A percentile compares a stretch with the other conserved stretches of the same genome.
Conservation (phyloP, 1,140 invertebrate species). For the Octopus sinensis region DNA sequence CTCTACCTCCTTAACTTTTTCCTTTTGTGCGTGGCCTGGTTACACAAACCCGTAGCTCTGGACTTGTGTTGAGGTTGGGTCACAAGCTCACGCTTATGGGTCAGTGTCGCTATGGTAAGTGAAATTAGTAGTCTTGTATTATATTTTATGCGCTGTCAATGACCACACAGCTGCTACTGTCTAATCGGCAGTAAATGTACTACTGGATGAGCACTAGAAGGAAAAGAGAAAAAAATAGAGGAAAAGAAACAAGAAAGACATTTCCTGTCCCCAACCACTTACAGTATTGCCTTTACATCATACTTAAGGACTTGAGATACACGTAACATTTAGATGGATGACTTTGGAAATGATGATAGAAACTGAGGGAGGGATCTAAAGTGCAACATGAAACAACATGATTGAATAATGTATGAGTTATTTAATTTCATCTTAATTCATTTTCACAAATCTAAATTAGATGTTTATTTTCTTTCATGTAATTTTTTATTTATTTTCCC, state of each 20-base stretch:
- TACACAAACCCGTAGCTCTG: conserved; percentile 17
- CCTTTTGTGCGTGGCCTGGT: conserved; percentile 10
- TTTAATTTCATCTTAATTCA: too few relatives aligned
- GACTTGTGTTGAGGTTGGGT: conserved; percentile 15
- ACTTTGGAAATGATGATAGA: too few relatives aligned
- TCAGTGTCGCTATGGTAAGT: conserved; percentile 16
- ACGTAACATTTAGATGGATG: too few relatives aligned
- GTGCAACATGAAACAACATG: too few relatives aligned
- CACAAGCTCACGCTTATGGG: conserved; percentile 15
- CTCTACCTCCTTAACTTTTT: not conserved
- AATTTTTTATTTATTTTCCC: too few relatives aligned
- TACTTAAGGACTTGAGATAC: not conserved
- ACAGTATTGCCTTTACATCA: not conserved
- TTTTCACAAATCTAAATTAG: too few relatives aligned
- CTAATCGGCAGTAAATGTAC: not conserved
- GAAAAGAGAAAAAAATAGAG: not conserved
- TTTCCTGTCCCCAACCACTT: not conserved
- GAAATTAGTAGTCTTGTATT: conserved; percentile 7
- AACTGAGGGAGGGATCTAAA: too few relatives aligned
- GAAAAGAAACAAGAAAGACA: not conserved
- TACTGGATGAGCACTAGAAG: conserved; percentile 10
- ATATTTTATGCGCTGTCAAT: not conserved
- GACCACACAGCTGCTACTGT: conserved; percentile 1
- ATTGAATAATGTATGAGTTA: too few relatives aligned
- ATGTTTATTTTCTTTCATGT: too few relatives aligned